Evolutionary conservation across 1,140 invertebrate genomes (phyloP).

Genomic region (Arctopsyche grandis): DNA sequence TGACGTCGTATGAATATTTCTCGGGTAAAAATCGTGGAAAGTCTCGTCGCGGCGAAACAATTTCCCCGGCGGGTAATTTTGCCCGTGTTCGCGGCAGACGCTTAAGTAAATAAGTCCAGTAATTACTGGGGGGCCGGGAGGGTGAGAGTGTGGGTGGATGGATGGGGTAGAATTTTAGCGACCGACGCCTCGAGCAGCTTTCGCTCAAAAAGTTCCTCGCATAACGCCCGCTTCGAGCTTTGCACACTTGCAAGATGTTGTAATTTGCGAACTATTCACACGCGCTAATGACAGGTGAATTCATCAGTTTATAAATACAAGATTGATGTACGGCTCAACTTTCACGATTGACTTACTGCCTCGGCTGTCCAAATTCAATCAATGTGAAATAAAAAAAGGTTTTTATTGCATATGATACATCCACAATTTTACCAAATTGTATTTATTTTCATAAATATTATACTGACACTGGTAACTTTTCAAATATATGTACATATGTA

Average conservation of each 20-base stretch:
- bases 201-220: constrained; percentile 6
- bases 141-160: background rate
- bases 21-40: background rate
- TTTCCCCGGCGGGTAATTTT: constrained; percentile 19
- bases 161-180: background rate
- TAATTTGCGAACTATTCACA: background rate
- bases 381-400: no score
- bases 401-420: no score
- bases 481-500: no score
- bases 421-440: no score
- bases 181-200: constrained; percentile 2
- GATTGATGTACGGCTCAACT: no score
- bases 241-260: background rate
- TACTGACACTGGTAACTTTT: no score
- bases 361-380: no score
- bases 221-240: background rate
- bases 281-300: background rate
- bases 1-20: constrained; percentile 20
- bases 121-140: background rate
- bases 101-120: constrained; percentile 31
- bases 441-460: no score
- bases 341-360: no score
- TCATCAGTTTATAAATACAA: no score
- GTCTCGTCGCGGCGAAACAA: constrained; percentile 8
- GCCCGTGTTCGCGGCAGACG: constrained; percentile 7